Base-by-base conservation (phyloP, 1,140 invertebrate species). In the Lucilia cuprina region DNA sequence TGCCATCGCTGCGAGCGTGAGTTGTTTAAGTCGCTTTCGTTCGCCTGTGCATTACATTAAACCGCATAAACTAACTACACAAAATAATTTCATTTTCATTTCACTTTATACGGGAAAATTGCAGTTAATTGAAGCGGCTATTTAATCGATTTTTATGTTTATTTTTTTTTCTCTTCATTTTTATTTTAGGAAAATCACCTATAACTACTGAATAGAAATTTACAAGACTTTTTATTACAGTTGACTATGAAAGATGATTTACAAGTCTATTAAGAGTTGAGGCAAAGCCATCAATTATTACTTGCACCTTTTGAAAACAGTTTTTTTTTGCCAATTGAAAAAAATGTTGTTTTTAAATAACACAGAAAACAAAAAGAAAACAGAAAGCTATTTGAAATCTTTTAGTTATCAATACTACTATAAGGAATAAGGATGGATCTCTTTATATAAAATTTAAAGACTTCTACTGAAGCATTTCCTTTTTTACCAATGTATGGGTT, bases 61-160 rank as follows among this genome's bases (percentile, higher is more conserved):
- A 70, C 65, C 65, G 65, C 65, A 70, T 70, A 70, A 70, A 70
- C 65, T 19, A 41, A 41, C 41, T 41, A 41, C 41, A 70, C 19
- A 25, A 80, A 80, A 80, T 19, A 80, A 80, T 80, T 80, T 80
- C 77, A 80, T 80, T 80, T 80, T 80, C 77, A 80, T 80, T 80
- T 80, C 77, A 80, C 77, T 80, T 80, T 80, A 80, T 49, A 80
- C 77, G 77, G 47, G 77, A 80, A 80, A 80, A 80, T 80, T 80
- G 77, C 77, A 80, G 77, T 80, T 80, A 80, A 80, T 80, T 80
- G 77, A 80, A 49, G 77, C 77, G 77, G 41, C 77, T 49, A 50
- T 80, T 80, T 80, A 80, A 80, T 80, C 77, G 77, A 80, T 80
- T 49, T 80, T 70, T 21, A 70, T 70, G 65, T 70, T 30, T 30